Evolutionary conservation across 2,797 vertebrate genomes (phyloP), one percentile per base, ranked within the genome.

Genomic region (Eptatretus atami): DNA sequence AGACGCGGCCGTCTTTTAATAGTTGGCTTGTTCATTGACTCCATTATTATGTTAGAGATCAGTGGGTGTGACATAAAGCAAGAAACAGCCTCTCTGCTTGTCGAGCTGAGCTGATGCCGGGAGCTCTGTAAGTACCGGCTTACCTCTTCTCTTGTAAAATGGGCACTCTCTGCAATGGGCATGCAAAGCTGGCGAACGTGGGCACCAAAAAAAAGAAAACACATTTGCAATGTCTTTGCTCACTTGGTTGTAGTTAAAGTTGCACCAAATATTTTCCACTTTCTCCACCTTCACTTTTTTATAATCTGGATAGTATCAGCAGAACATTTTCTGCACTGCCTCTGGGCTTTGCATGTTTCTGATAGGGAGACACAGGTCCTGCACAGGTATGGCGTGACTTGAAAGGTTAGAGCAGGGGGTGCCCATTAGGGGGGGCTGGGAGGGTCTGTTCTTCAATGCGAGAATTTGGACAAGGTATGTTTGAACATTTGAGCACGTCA

Each of bases 1-100:
- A 61, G 24, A 61, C 24, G 57, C 9, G 57, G 57, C 57, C 24
- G 57, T 61, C 57, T 61, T 61, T 61, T 61, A 61, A 83, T 92
- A 93, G 87, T 90, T 98, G 95, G 96, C 96, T 87, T 98, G 92
- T 98, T 95, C 85, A 98, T 98, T 98, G 92, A 96, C 88, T 90
- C 92, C 88, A 95, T 85, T 87, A 92, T 95, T 96, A 98, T 93
- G 88, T 92, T 98, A 98, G 92, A 96, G 86, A 87, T 96, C 92
- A 98, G 94, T 94, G 94, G 92, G 92, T 98, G 92, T 98, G 90
- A 96, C 87, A 61, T 92, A 98, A 98, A 96, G 85, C 92, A 90
- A 98, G 92, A 96, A 95, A 87, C 94, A 96, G 85, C 57, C 86
- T 85, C 84, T 84, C 85, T 94, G 85, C 92, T 98, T 98, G 81